These are phyloP conservation scores for Melipona bicolor DNA, from an alignment of 2,888 invertebrate species.

Conservation along the genomic window DNA sequence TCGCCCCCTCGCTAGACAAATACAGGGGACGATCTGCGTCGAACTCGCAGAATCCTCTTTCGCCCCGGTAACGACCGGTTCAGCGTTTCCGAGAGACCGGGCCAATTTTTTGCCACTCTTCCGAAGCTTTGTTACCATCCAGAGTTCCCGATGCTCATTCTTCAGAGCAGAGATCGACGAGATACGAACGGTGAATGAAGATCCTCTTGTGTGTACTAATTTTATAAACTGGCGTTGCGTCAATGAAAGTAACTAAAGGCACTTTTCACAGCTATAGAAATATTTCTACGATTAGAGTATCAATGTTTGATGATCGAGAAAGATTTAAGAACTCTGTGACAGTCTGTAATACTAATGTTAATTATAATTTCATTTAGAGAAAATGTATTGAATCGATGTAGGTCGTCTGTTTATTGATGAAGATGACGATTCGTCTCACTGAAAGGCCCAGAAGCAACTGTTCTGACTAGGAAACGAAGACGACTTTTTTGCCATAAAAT, in stretches of 20 bases:
- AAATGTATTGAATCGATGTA: too few relatives aligned
- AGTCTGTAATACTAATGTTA: too few relatives aligned
- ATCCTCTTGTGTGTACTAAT: background rate
- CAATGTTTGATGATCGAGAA: background rate
- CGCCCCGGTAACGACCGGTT: slow-evolving; percentile 76
- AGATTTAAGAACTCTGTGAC: background rate
- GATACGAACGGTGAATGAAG: background rate
- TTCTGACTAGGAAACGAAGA: too few relatives aligned
- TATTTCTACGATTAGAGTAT: background rate
- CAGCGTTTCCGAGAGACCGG: slow-evolving; percentile 74
- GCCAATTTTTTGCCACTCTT: slow-evolving; percentile 63
- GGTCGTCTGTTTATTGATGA: too few relatives aligned
- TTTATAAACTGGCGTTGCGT: background rate
- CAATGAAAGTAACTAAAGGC: background rate
- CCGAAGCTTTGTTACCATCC: slow-evolving; percentile 50
- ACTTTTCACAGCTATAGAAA: background rate
- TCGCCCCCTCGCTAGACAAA: background rate
- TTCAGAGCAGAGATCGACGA: background rate
- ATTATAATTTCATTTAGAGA: too few relatives aligned
- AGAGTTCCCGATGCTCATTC: slow-evolving; percentile 16
- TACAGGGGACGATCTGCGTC: slow-evolving; percentile 38
- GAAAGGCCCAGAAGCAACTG: too few relatives aligned
- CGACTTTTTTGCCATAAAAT: too few relatives aligned
- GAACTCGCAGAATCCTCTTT: slow-evolving; percentile 18
- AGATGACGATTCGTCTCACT: too few relatives aligned